Percentiles rank a stretch among this genome's conserved stretches.
Conservation (phyloP, 2,888 invertebrate species). For the Drosophila limbata region DNA sequence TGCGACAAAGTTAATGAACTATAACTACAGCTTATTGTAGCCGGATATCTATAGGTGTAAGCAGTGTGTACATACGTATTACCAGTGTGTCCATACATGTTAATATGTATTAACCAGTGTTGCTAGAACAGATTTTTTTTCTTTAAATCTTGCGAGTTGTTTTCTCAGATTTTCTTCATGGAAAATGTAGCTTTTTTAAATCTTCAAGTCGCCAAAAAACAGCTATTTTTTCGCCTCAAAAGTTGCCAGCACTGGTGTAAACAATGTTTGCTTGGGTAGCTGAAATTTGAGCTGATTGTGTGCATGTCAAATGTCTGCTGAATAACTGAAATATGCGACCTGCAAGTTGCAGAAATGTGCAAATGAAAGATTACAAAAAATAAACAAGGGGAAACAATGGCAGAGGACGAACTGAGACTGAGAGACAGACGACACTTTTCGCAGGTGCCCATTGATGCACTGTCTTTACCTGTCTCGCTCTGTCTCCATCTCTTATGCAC, state of each 20-base stretch:
- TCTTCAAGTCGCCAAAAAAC: no score
- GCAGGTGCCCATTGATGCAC: slow-evolving; percentile 47
- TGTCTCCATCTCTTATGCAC: not conserved
- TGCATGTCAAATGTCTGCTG: slow-evolving; percentile 40
- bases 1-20: not conserved
- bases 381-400: slow-evolving; percentile 44
- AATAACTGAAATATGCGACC: slow-evolving; percentile 50
- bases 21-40: not conserved
- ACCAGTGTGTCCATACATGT: not conserved
- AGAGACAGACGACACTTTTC: slow-evolving; percentile 49
- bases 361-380: slow-evolving; percentile 70
- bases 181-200: no score
- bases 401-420: slow-evolving; percentile 12
- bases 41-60: slow-evolving; percentile 2
- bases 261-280: slow-evolving; percentile 19
- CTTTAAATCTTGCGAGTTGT: no score
- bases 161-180: no score
- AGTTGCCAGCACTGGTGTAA: not conserved
- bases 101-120: no score
- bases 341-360: slow-evolving; percentile 56
- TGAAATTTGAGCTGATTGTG: slow-evolving; percentile 60
- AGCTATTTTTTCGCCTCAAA: no score
- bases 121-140: no score
- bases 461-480: not conserved
- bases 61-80: not conserved